Base-by-base conservation (phyloP, 2,113 vertebrate genomes). In the Vombatus ursinus region DNA sequence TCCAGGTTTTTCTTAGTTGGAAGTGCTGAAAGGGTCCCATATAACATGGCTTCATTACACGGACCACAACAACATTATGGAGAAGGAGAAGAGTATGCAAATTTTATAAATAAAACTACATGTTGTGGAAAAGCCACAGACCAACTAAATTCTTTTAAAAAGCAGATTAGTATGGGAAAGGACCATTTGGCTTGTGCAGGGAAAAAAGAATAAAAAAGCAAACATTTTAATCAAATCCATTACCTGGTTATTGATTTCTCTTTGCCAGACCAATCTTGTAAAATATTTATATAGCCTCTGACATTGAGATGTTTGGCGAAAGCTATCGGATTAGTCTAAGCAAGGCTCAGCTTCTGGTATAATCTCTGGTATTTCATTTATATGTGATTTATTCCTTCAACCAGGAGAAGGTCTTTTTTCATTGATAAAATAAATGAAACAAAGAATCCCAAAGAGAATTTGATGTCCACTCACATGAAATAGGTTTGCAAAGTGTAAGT, bases 141-240 rank as follows among this genome's bases (percentile, higher is more conserved):
- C 92, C 92, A 97, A 96, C 84, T 96, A 97, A 93, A 94, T 92
- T 95, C 50, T 92, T 92, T 92, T 93, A 96, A 97, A 96, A 92
- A 96, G 96, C 91, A 94, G 90, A 98, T 98, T 95, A 97, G 97
- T 95, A 98, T 94, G 95, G 95, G 91, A 95, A 95, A 98, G 95
- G 94, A 97, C 98, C 97, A 97, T 97, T 97, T 97, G 97, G 97
- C 95, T 98, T 96, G 89, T 95, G 54, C 84, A 96, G 92, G 91
- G 93, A 92, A 95, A 90, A 92, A 93, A 96, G 1, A 68, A 95
- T 61, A 93, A 96, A 19, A 97, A 96, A 97, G 92, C 96, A 98
- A 98, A 98, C 92, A 97, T 97, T 98, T 98, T 98, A 98, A 99
- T 99, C 98, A 98, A 98, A 98, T 98, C 96, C 92, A 98, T 98